A percentile compares a stretch with the other conserved stretches of the same genome.
Conservation (phyloP, 2,797 vertebrate genomes). For the Petrocephalus schoutedeni region DNA sequence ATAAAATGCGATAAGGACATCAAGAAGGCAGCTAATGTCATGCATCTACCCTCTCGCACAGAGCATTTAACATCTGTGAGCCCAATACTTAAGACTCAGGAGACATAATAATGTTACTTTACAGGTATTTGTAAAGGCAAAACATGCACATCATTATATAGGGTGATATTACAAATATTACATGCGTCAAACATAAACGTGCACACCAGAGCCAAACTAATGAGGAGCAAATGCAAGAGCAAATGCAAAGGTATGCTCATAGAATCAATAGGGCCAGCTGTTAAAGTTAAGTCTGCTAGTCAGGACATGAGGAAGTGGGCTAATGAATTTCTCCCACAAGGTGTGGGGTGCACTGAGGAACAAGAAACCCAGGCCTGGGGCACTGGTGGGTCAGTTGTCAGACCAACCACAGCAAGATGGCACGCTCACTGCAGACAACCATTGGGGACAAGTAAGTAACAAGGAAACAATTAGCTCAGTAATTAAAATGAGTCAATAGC, state of each 20-base stretch:
- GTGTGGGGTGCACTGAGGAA: background rate
- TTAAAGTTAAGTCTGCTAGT: background rate
- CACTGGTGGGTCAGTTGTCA: background rate
- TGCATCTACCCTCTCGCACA: background rate
- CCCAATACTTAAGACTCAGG: background rate
- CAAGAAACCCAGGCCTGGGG: background rate
- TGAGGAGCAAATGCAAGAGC: background rate
- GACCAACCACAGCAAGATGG: background rate
- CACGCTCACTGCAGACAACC: background rate
- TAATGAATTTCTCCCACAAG: background rate
- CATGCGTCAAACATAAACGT: background rate
- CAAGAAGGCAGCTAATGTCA: background rate
- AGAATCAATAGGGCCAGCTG: background rate
- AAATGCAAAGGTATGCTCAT: background rate
- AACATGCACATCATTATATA: background rate
- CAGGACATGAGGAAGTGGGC: background rate
- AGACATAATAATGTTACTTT: background rate
- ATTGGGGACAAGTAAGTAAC: background rate
- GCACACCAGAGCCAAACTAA: background rate
- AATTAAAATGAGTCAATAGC: constrained; percentile 3
- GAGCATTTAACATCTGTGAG: background rate
- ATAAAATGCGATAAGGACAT: background rate
- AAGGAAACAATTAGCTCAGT: background rate
- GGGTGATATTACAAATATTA: background rate
- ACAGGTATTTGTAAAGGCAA: background rate